Conservation (phyloP, 1,140 invertebrate genomes). For the Eupeodes corollae region DNA sequence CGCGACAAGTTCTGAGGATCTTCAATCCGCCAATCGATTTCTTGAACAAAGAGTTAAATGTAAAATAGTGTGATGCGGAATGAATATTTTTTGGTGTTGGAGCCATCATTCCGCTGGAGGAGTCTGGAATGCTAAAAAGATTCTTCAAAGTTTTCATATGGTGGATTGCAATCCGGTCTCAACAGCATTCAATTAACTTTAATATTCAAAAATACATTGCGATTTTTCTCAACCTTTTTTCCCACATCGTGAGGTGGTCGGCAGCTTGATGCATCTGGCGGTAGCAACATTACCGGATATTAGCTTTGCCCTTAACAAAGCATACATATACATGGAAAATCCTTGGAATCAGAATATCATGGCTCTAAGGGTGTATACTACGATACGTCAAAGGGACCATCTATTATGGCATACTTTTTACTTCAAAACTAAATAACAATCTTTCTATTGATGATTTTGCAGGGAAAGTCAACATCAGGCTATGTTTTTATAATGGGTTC, state of each 20-base stretch:
- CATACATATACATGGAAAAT: slow-evolving; percentile 10
- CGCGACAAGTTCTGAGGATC: slow-evolving; percentile 12
- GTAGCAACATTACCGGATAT: slow-evolving; percentile 34
- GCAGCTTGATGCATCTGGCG: slow-evolving; percentile 31
- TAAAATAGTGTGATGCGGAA: slow-evolving; percentile 10
- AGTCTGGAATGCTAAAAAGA: slow-evolving; percentile 23
- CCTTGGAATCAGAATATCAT: neutral
- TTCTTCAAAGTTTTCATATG: slow-evolving; percentile 28
- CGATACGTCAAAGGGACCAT: slow-evolving; percentile 24
- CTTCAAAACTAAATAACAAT: slow-evolving; percentile 1
- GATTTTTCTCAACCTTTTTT: neutral
- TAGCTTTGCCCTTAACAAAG: slow-evolving; percentile 22
- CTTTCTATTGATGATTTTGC: slow-evolving; percentile 34
- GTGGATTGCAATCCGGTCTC: slow-evolving; percentile 25
- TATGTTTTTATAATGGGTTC: slow-evolving; percentile 25
- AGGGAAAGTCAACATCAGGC: slow-evolving; percentile 32
- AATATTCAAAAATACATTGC: slow-evolving; percentile 1
- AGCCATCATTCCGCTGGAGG: neutral
- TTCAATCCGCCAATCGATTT: slow-evolving; percentile 12
- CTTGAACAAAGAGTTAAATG: slow-evolving; percentile 19
- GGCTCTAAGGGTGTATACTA: slow-evolving; percentile 23
- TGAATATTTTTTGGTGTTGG: slow-evolving; percentile 23
- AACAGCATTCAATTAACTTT: slow-evolving; percentile 15
- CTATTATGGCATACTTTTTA: slow-evolving; percentile 16
- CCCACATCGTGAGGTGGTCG: slow-evolving; percentile 26